A percentile compares a stretch with the other conserved stretches of the same genome.
phyloP scores from a whole-genome alignment of 1,140 invertebrate species.

The Drosophila erecta region DNA sequence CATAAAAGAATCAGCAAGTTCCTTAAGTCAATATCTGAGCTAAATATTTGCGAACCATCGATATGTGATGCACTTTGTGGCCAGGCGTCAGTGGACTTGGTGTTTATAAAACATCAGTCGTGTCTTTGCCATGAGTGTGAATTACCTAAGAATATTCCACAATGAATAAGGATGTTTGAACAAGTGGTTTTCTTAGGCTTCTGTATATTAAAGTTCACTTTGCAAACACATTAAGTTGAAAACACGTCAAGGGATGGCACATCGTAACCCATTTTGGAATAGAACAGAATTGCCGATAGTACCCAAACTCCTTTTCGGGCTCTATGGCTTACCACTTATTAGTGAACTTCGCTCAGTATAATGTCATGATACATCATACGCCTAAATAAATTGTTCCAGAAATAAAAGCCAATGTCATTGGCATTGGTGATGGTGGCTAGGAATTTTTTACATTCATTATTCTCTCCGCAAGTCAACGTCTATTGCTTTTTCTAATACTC shows the following conservation, averaged over 20 bases:
- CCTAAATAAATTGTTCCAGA: too few species aligned
- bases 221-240: neutral
- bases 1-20: constrained; percentile 8
- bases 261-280: neutral
- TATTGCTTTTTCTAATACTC: neutral
- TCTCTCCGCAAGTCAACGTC: neutral
- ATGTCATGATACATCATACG: too few species aligned
- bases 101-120: constrained; percentile 20
- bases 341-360: too few species aligned
- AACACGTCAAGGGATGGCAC: neutral
- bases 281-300: too few species aligned
- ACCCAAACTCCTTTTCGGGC: too few species aligned
- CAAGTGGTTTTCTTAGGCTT: constrained; percentile 3
- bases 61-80: constrained; percentile 1
- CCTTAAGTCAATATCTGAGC: constrained; percentile 15
- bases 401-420: too few species aligned
- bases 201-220: neutral
- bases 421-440: too few species aligned
- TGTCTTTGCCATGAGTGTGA: neutral
- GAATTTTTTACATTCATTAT: neutral
- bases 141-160: constrained; percentile 1
- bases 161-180: constrained; percentile 2
- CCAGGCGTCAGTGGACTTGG: constrained; percentile 16
- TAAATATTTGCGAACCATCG: constrained; percentile 22
- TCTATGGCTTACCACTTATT: too few species aligned